These are phyloP conservation scores for Phanerotoma sp. DNA, from an alignment of 2,888 invertebrate species.

Conservation along the genomic window DNA sequence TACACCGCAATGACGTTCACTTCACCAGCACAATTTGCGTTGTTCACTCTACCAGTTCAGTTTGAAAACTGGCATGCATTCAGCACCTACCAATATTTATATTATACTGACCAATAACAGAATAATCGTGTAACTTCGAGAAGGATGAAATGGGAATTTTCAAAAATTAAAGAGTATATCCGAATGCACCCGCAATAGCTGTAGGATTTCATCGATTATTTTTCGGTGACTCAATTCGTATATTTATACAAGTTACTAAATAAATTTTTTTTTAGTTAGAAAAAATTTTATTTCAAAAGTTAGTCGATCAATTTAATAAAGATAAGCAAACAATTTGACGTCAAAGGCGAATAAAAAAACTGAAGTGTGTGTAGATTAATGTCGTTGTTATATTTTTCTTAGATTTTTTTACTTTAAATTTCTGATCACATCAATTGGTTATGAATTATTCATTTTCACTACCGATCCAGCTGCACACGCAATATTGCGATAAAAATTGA, in stretches of 20 bases:
- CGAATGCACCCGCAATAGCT: not conserved
- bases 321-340: too few relatives aligned
- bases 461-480: slow-evolving; percentile 11
- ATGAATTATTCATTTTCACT: slow-evolving; percentile 6
- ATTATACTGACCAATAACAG: slow-evolving; percentile 16
- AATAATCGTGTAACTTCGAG: not conserved
- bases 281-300: too few relatives aligned
- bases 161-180: not conserved
- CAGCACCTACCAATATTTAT: slow-evolving; percentile 22
- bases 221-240: too few relatives aligned
- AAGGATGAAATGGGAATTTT: not conserved
- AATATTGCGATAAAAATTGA: slow-evolving; percentile 3
- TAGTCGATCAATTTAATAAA: too few relatives aligned
- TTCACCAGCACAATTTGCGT: not conserved
- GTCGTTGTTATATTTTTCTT: not conserved
- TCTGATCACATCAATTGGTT: not conserved
- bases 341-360: too few relatives aligned
- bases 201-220: not conserved
- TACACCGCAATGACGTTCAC: not conserved
- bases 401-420: slow-evolving; percentile 44
- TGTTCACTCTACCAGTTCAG: slow-evolving; percentile 5
- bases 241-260: too few relatives aligned
- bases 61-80: slow-evolving; percentile 28
- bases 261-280: too few relatives aligned
- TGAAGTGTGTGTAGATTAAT: too few relatives aligned